These are phyloP conservation scores for Cichladusa arquata DNA, from an alignment of 2,113 vertebrate genomes.

Conservation along the genomic window DNA sequence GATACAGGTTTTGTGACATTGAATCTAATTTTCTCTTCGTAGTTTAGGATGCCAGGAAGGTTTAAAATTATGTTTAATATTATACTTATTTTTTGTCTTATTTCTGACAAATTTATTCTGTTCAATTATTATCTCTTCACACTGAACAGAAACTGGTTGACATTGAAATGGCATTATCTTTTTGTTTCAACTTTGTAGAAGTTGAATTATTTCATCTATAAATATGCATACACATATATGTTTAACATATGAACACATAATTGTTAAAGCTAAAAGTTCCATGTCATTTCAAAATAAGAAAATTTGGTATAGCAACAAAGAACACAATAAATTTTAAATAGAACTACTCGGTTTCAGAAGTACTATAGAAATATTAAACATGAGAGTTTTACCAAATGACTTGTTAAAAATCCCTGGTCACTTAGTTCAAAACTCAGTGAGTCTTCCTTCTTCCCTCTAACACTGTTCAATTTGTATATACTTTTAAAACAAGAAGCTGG, in stretches of 20 bases:
- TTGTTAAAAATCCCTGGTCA: not conserved
- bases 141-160: not conserved
- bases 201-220: not conserved
- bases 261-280: not conserved
- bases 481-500: not conserved
- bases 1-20: not conserved
- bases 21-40: not conserved
- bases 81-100: not conserved
- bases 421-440: not conserved
- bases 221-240: not conserved
- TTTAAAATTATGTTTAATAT: not conserved
- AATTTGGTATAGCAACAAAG: not conserved
- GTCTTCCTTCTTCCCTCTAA: not conserved
- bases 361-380: not conserved
- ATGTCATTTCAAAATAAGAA: not conserved
- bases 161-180: not conserved
- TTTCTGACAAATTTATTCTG: not conserved
- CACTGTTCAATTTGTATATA: not conserved
- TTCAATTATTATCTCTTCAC: not conserved
- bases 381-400: not conserved
- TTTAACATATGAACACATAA: not conserved
- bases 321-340: not conserved
- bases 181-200: not conserved
- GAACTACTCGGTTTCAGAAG: not conserved
- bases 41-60: not conserved